Evolutionary conservation across 2,797 vertebrate species (phyloP).

Genomic region (Passerculus sandwichensis): DNA sequence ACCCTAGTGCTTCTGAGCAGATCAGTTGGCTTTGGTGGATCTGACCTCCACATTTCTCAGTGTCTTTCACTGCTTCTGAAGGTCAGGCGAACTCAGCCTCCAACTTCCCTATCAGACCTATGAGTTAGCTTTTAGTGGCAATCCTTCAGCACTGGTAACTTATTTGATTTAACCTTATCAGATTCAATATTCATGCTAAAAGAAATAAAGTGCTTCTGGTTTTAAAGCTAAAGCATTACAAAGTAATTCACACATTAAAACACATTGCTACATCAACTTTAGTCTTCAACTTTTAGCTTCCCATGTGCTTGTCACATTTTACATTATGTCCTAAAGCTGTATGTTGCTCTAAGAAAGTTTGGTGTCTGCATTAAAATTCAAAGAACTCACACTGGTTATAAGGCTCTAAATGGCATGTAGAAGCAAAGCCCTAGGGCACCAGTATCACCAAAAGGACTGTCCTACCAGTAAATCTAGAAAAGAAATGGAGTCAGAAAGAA

Average conservation of each 20-base stretch:
- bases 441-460: neutral
- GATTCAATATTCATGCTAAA: neutral
- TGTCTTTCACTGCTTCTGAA: neutral
- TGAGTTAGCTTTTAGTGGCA: neutral
- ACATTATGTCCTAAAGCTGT: neutral
- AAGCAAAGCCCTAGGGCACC: neutral
- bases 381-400: neutral
- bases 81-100: neutral
- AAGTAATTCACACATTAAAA: neutral
- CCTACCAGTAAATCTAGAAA: neutral
- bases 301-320: neutral
- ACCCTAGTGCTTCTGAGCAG: neutral
- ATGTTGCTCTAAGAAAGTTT: neutral
- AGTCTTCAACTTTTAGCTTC: neutral
- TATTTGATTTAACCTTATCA: neutral
- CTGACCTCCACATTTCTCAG: neutral
- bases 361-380: neutral
- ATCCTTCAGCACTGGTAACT: neutral
- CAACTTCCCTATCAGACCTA: neutral
- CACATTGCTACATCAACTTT: neutral
- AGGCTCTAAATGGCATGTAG: neutral
- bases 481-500: neutral
- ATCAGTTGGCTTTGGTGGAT: neutral
- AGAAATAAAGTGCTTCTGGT: neutral
- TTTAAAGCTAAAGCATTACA: neutral